A percentile compares a stretch with the other conserved stretches of the same genome.
These are phyloP conservation scores for Caenorhabditis sp. DNA, from an alignment of 2,888 invertebrate genomes.

Conservation along the genomic window DNA sequence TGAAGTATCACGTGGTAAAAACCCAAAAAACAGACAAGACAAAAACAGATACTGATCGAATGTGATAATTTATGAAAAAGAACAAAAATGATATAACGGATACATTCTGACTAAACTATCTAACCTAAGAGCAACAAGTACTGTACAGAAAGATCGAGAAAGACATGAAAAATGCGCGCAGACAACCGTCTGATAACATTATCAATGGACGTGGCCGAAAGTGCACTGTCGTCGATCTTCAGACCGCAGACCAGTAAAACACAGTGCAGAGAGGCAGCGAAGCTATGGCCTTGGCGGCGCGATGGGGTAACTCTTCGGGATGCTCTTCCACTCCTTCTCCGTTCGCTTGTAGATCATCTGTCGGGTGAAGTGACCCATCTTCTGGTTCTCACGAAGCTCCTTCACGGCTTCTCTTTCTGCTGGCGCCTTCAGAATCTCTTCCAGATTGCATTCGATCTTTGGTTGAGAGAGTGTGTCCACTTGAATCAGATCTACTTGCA, in stretches of 20 bases:
- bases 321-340: constrained; percentile 75
- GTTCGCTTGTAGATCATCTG: constrained; percentile 76
- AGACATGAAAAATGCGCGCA: constrained; percentile 14
- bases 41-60: not conserved
- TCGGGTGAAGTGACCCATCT: constrained; percentile 76
- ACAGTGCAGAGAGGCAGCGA: not conserved
- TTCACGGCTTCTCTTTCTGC: constrained; percentile 73
- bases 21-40: not conserved
- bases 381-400: constrained; percentile 73
- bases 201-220: constrained; percentile 31
- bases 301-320: constrained; percentile 77
- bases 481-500: constrained; percentile 70
- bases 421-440: constrained; percentile 74
- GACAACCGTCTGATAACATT: constrained; percentile 12
- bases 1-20: constrained; percentile 18
- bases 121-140: constrained; percentile 19
- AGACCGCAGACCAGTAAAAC: not conserved
- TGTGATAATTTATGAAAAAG: constrained; percentile 15
- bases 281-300: constrained; percentile 68
- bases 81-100: constrained; percentile 11
- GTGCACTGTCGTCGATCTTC: constrained; percentile 15
- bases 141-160: constrained; percentile 39
- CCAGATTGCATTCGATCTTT: constrained; percentile 71
- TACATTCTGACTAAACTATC: not conserved
- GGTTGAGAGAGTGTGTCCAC: constrained; percentile 41